A percentile compares a stretch with the other conserved stretches of the same genome.
phyloP scores from a whole-genome alignment of 2,113 vertebrate species.

The Pimephales promelas region DNA sequence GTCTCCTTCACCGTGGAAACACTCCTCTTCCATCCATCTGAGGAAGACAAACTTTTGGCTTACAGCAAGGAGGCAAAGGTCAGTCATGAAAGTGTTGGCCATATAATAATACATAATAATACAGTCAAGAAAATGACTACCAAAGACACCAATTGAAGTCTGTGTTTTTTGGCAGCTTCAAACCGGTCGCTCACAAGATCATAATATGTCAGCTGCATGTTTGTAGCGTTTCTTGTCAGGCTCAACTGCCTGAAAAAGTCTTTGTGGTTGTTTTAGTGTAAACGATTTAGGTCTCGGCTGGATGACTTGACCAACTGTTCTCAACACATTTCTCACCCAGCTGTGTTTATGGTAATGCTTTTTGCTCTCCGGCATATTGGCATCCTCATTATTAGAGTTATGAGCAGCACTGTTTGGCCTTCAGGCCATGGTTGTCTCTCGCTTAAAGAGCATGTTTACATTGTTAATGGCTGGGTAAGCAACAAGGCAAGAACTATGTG shows the following conservation, averaged over 20 bases:
- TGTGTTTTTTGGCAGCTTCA: conserved; percentile 9
- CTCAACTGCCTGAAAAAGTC: conserved; percentile 21
- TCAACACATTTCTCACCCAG: conserved; percentile 39
- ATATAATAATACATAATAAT: background rate
- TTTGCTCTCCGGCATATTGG: conserved; percentile 44
- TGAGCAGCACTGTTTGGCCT: conserved; percentile 41
- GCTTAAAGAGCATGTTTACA: conserved; percentile 47
- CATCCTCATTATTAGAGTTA: conserved; percentile 55
- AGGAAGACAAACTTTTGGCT: conserved; percentile 92
- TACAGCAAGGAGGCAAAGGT: conserved; percentile 90
- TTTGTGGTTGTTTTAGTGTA: conserved; percentile 24
- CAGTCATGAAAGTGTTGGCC: conserved; percentile 50
- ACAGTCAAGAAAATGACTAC: background rate
- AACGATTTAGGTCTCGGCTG: conserved; percentile 30
- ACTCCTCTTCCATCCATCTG: conserved; percentile 91
- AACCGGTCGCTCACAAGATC: background rate
- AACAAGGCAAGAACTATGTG: background rate
- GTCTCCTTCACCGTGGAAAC: conserved; percentile 86
- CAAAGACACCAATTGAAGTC: conserved; percentile 1
- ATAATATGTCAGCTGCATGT: background rate
- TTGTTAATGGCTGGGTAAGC: conserved; percentile 38
- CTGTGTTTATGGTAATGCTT: conserved; percentile 19
- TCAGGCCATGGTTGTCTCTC: conserved; percentile 43
- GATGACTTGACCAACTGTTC: conserved; percentile 11
- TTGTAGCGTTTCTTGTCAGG: conserved; percentile 14